phyloP scores from a whole-genome alignment of 2,888 invertebrate genomes.

The Drosophila neoperkinsi region DNA sequence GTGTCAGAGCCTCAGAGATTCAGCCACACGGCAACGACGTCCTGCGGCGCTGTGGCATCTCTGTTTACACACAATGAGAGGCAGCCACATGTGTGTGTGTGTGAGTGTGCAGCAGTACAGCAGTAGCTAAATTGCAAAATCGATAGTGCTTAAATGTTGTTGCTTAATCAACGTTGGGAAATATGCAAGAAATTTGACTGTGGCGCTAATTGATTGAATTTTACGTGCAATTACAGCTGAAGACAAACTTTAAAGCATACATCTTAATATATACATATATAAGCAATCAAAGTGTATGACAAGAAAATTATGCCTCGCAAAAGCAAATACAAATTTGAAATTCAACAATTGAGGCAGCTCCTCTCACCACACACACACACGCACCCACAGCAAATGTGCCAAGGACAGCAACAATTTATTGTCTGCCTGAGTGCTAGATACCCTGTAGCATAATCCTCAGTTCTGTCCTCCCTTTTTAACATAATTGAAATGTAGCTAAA shows the following conservation, averaged over 20 bases:
- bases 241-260: conserved; percentile 66
- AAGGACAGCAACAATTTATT: conserved; percentile 16
- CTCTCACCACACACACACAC: background rate
- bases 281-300: conserved; percentile 75
- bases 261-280: conserved; percentile 61
- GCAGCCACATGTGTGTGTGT: conserved; percentile 1
- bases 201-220: conserved; percentile 69
- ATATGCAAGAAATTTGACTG: conserved; percentile 38
- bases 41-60: conserved; percentile 56
- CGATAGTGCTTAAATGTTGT: conserved; percentile 58
- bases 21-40: conserved; percentile 20
- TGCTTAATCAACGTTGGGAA: conserved; percentile 46
- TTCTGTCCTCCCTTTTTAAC: background rate
- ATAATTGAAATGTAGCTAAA: background rate
- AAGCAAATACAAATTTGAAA: conserved; percentile 59
- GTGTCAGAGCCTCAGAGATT: conserved; percentile 35
- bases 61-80: conserved; percentile 44
- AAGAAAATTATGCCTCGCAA: conserved; percentile 66
- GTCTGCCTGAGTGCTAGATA: background rate
- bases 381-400: conserved; percentile 18
- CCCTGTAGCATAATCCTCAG: conserved; percentile 4
- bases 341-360: conserved; percentile 41
- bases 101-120: conserved; percentile 6
- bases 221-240: conserved; percentile 39
- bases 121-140: conserved; percentile 59